phyloP scores from a whole-genome alignment of 2,113 vertebrate genomes.

The Bettongia penicillata region DNA sequence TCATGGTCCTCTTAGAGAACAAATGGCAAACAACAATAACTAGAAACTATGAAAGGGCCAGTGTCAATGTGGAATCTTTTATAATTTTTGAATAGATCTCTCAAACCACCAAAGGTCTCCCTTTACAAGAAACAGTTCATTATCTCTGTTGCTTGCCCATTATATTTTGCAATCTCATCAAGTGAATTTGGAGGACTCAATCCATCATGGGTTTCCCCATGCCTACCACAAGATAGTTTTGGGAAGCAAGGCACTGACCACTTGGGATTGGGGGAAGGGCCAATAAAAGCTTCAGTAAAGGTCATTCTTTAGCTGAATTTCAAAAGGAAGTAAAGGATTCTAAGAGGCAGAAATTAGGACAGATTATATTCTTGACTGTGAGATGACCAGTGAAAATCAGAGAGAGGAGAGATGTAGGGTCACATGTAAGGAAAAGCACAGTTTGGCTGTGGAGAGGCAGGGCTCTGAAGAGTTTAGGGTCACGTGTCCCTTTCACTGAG shows the following conservation, averaged over 20 bases:
- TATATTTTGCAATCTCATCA: background rate
- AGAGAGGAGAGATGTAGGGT: background rate
- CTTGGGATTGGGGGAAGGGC: background rate
- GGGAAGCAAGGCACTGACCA: background rate
- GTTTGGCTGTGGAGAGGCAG: background rate
- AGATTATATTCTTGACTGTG: background rate
- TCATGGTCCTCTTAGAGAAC: too few relatives aligned
- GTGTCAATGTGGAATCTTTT: background rate
- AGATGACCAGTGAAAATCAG: background rate
- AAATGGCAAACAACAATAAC: too few relatives aligned
- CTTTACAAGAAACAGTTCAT: background rate
- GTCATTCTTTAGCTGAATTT: background rate
- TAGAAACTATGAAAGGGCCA: background rate
- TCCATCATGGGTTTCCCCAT: background rate
- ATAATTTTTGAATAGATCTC: background rate
- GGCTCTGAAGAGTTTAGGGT: background rate
- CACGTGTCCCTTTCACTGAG: background rate
- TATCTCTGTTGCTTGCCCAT: background rate
- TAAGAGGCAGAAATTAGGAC: background rate
- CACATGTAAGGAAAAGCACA: background rate
- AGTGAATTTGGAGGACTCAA: background rate
- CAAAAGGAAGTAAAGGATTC: background rate
- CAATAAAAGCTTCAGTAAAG: background rate
- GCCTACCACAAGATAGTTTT: background rate
- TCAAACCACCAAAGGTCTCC: background rate